Evolutionary conservation across 2,888 invertebrate genomes (phyloP).

Genomic region (Aethes cnicana): DNA sequence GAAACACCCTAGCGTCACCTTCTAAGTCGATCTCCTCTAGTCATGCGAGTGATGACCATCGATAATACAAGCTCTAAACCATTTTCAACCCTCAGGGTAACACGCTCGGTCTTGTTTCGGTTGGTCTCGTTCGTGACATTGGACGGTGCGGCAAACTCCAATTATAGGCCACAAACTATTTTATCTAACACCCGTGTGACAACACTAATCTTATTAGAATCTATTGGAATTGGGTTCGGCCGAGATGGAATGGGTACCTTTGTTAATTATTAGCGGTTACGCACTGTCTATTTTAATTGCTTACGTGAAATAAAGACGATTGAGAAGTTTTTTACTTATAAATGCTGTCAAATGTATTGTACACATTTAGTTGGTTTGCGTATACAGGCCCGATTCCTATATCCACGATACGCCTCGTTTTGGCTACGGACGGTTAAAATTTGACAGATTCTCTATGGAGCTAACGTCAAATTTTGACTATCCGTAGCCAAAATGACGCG

Average conservation of each 20-base stretch:
- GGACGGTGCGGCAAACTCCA: conserved; percentile 64
- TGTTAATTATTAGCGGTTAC: conserved; percentile 28
- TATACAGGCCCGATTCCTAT: too few relatives aligned
- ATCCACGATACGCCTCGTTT: too few relatives aligned
- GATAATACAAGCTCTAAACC: conserved; percentile 37
- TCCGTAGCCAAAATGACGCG: too few relatives aligned
- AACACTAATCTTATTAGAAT: conserved; percentile 80
- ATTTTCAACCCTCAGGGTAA: conserved; percentile 46
- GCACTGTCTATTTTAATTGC: conserved; percentile 24
- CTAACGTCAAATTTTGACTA: too few relatives aligned
- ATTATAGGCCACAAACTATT: conserved; percentile 82
- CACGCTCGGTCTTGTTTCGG: conserved; percentile 44
- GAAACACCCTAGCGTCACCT: conserved; percentile 52
- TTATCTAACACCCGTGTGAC: conserved; percentile 80
- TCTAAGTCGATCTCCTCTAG: conserved; percentile 78
- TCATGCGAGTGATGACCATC: conserved; percentile 80
- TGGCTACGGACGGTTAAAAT: too few relatives aligned
- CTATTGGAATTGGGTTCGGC: conserved; percentile 73
- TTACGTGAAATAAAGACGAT: conserved; percentile 1
- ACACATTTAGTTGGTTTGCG: too few relatives aligned
- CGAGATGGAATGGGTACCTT: conserved; percentile 42
- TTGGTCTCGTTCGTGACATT: conserved; percentile 35
- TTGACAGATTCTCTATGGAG: too few relatives aligned
- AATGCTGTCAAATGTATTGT: too few relatives aligned
- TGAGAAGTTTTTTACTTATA: background rate